Percentiles rank a stretch among this genome's conserved stretches.
Evolutionary conservation across 1,140 invertebrate species (phyloP).

Genomic region (Zaprionus ornatus): DNA sequence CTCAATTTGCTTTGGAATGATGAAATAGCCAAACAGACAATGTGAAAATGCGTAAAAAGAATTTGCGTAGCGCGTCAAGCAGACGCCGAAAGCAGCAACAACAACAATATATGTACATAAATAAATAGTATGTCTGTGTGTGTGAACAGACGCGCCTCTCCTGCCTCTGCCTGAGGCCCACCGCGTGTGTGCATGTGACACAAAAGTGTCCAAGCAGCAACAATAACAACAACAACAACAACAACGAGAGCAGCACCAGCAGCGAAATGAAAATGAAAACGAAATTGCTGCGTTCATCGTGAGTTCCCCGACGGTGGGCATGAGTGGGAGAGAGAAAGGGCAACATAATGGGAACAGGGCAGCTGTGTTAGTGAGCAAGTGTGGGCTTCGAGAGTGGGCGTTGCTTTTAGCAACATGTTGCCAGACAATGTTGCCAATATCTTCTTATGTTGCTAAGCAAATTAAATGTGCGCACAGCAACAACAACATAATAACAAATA

Average conservation of each 20-base stretch:
- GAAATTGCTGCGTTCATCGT: conserved; percentile 66
- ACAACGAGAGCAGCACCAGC: background rate
- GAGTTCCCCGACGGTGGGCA: conserved; percentile 21
- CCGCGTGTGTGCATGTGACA: conserved; percentile 32
- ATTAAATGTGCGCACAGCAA: conserved; percentile 25
- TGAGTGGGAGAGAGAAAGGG: conserved; percentile 1
- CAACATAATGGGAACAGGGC: background rate
- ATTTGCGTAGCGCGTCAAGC: conserved; percentile 50
- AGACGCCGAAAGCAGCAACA: conserved; percentile 32
- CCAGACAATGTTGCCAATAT: conserved; percentile 40
- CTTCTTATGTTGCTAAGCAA: conserved; percentile 41
- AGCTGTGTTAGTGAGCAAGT: conserved; percentile 8
- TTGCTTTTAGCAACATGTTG: conserved; percentile 45
- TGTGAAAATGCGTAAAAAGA: conserved; percentile 51
- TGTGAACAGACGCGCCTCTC: background rate
- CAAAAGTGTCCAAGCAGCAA: conserved; percentile 9
- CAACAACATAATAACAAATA: conserved; percentile 30
- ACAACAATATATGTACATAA: background rate
- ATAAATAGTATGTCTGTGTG: background rate
- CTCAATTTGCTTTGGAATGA: conserved; percentile 30
- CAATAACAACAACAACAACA: background rate
- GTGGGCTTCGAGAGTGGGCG: conserved; percentile 30
- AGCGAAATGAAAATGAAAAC: conserved; percentile 64
- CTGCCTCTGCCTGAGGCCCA: background rate
- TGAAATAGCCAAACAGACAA: conserved; percentile 46